Evolutionary conservation across 2,113 vertebrate genomes (phyloP).

Genomic region (Sus scrofa): DNA sequence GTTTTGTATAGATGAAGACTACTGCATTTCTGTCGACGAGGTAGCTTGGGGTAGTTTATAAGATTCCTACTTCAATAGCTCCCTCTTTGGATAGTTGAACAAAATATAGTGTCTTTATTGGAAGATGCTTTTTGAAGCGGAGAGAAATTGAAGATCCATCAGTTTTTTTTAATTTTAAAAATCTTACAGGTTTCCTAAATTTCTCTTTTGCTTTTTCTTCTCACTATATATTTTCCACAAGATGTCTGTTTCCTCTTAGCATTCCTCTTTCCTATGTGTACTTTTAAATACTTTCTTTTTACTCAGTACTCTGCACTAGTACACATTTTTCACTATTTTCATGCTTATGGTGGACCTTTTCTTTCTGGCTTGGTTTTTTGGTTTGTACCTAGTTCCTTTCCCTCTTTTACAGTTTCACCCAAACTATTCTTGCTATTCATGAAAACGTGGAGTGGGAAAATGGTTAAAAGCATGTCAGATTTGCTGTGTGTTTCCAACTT

Average conservation of each 20-base stretch:
- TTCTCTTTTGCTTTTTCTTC: background rate
- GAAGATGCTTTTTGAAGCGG: background rate
- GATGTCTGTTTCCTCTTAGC: background rate
- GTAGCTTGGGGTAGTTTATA: background rate
- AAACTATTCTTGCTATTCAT: background rate
- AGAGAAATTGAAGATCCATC: background rate
- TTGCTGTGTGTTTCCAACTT: conserved; percentile 4
- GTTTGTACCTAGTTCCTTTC: background rate
- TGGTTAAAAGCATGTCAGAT: background rate
- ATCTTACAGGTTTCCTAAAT: background rate
- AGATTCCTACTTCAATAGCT: conserved; percentile 34
- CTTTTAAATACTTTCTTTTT: background rate
- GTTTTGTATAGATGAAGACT: background rate
- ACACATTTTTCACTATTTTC: background rate
- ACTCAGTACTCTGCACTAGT: background rate
- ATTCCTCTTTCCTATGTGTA: background rate
- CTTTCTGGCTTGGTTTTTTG: background rate
- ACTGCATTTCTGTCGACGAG: background rate
- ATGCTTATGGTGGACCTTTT: background rate
- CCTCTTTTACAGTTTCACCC: conserved; percentile 23
- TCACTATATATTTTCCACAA: background rate
- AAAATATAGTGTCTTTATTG: background rate
- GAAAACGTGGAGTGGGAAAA: background rate
- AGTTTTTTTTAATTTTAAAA: background rate
- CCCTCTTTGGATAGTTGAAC: background rate